phyloP scores from a whole-genome alignment of 2,113 vertebrate genomes.

The Trinectes maculatus region DNA sequence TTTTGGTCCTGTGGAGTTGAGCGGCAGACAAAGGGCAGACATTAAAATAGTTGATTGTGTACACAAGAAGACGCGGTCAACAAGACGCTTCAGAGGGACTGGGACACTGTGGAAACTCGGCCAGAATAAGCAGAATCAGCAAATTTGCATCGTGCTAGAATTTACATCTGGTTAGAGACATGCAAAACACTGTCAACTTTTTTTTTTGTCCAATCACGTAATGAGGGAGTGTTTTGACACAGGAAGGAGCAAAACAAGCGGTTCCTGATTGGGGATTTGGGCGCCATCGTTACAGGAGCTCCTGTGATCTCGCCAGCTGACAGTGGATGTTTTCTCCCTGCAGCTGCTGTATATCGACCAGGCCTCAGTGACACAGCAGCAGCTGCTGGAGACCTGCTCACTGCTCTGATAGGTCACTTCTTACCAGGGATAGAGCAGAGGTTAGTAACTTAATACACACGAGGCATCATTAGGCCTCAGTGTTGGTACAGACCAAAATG shows the following conservation, averaged over 20 bases:
- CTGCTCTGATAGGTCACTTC: slow-evolving; percentile 36
- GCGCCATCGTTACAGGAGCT: slow-evolving; percentile 46
- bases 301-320: slow-evolving; percentile 49
- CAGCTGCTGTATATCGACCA: slow-evolving; percentile 46
- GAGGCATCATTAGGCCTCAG: background rate
- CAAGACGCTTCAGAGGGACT: slow-evolving; percentile 81
- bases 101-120: slow-evolving; percentile 63
- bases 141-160: slow-evolving; percentile 74
- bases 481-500: background rate
- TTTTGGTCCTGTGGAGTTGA: slow-evolving; percentile 78
- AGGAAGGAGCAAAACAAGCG: slow-evolving; percentile 53
- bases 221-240: slow-evolving; percentile 68
- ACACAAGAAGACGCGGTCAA: slow-evolving; percentile 76
- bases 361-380: slow-evolving; percentile 46
- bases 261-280: slow-evolving; percentile 60
- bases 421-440: slow-evolving; percentile 11
- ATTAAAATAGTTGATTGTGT: slow-evolving; percentile 79
- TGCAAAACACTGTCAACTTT: slow-evolving; percentile 64
- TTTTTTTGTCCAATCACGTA: slow-evolving; percentile 63
- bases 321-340: slow-evolving; percentile 46
- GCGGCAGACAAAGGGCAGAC: slow-evolving; percentile 73
- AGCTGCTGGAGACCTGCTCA: slow-evolving; percentile 20
- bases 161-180: slow-evolving; percentile 68
- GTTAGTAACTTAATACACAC: background rate
- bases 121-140: slow-evolving; percentile 63